These are phyloP conservation scores for Petrolisthes cinctipes DNA, from an alignment of 2,888 invertebrate species.

Conservation along the genomic window DNA sequence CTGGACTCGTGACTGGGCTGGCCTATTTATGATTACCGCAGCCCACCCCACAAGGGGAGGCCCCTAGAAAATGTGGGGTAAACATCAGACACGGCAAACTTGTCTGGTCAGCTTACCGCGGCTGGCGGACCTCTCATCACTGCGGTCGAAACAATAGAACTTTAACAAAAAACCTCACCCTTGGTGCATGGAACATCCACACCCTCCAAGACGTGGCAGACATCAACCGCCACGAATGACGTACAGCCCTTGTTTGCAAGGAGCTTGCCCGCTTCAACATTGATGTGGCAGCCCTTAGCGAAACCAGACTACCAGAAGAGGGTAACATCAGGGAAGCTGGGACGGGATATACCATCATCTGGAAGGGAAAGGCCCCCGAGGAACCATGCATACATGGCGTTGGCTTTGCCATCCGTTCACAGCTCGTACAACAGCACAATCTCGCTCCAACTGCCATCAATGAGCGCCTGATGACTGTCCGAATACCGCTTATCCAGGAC, in stretches of 20 bases:
- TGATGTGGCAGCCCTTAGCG: too few species aligned
- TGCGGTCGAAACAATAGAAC: neutral
- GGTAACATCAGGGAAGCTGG: too few species aligned
- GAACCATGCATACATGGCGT: constrained; percentile 29
- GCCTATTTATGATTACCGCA: constrained; percentile 21
- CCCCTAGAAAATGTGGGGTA: constrained; percentile 41
- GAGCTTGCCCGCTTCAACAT: too few species aligned
- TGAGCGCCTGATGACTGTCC: constrained; percentile 5
- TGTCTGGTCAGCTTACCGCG: constrained; percentile 15
- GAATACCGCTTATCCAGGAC: neutral
- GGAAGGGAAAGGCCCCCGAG: neutral
- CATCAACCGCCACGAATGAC: too few species aligned
- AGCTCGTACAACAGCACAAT: constrained; percentile 21
- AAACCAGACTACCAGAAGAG: too few species aligned
- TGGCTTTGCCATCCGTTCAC: constrained; percentile 16
- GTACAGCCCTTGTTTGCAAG: too few species aligned
- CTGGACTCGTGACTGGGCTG: constrained; percentile 28
- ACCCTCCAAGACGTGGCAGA: too few species aligned
- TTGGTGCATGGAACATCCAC: neutral
- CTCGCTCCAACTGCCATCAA: constrained; percentile 1
- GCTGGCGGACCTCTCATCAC: neutral
- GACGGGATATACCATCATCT: too few species aligned
- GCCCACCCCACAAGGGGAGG: constrained; percentile 37
- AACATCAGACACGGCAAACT: constrained; percentile 20
- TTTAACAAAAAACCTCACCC: neutral